phyloP scores from a whole-genome alignment of 2,888 invertebrate genomes.

The Aporophyla lueneburgensis region DNA sequence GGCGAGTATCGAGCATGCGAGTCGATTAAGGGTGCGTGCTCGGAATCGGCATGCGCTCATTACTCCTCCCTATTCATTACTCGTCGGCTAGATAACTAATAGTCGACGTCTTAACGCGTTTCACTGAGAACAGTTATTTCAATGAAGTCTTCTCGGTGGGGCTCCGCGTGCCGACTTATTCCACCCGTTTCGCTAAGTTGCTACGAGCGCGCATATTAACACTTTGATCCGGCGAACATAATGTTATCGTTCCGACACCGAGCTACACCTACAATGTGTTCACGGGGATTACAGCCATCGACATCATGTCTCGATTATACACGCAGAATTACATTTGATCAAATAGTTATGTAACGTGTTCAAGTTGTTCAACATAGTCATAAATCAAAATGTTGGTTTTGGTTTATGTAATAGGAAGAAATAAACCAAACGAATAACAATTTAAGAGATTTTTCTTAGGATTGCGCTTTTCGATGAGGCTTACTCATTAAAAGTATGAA shows the following conservation, averaged over 20 bases:
- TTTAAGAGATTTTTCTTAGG: neutral
- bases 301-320: conserved; percentile 62
- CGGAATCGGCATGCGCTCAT: conserved; percentile 87
- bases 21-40: conserved; percentile 86
- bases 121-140: conserved; percentile 81
- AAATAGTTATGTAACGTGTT: conserved; percentile 50
- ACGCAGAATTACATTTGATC: conserved; percentile 55
- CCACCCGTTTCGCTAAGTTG: conserved; percentile 62
- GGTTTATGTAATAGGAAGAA: conserved; percentile 2
- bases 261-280: conserved; percentile 58
- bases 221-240: conserved; percentile 67
- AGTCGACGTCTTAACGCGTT: conserved; percentile 81
- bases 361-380: conserved; percentile 18
- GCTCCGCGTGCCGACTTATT: conserved; percentile 56
- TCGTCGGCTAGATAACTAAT: conserved; percentile 86
- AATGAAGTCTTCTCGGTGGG: conserved; percentile 73
- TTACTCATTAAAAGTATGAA: neutral
- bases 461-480: neutral
- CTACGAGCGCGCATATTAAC: conserved; percentile 69
- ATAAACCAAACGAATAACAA: neutral
- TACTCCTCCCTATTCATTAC: conserved; percentile 88
- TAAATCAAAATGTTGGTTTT: conserved; percentile 27
- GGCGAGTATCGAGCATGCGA: conserved; percentile 68
- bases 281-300: conserved; percentile 55
- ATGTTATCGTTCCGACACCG: conserved; percentile 62